phyloP scores from a whole-genome alignment of 2,888 invertebrate genomes.

The Smittia aterrima region DNA sequence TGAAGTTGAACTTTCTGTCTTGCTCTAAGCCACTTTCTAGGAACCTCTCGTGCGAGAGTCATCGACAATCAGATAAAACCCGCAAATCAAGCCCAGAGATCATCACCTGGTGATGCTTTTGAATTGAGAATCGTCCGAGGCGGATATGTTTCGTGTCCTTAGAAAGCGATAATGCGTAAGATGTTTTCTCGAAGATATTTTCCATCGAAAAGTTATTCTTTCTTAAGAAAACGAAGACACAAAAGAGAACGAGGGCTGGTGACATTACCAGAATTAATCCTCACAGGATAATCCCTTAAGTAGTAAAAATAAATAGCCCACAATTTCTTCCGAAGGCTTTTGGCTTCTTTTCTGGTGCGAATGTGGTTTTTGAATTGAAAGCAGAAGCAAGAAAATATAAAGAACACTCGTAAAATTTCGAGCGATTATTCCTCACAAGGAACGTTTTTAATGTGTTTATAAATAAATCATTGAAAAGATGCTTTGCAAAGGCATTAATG shows the following conservation, averaged over 20 bases:
- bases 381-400: not conserved
- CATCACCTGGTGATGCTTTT: not conserved
- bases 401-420: constrained; percentile 24
- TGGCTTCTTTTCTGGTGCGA: not conserved
- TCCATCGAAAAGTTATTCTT: not conserved
- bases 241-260: not conserved
- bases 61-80: too few species aligned
- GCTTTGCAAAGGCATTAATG: not conserved
- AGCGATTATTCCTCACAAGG: not conserved
- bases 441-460: constrained; percentile 33
- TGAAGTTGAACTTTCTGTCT: too few species aligned
- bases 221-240: not conserved
- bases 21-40: too few species aligned
- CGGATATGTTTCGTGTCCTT: not conserved
- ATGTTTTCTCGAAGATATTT: not conserved
- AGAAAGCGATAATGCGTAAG: constrained; percentile 28
- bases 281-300: constrained; percentile 33
- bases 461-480: constrained; percentile 19
- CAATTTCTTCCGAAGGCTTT: not conserved
- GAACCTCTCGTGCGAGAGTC: too few species aligned
- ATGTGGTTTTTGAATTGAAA: not conserved
- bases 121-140: not conserved
- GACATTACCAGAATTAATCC: not conserved
- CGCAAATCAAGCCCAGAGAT: too few species aligned
- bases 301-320: constrained; percentile 41